Evolutionary conservation across 64 coral and sea anemone species (phyloP), one percentile per base, ranked within the genome.

Genomic region (Montipora sp.): DNA sequence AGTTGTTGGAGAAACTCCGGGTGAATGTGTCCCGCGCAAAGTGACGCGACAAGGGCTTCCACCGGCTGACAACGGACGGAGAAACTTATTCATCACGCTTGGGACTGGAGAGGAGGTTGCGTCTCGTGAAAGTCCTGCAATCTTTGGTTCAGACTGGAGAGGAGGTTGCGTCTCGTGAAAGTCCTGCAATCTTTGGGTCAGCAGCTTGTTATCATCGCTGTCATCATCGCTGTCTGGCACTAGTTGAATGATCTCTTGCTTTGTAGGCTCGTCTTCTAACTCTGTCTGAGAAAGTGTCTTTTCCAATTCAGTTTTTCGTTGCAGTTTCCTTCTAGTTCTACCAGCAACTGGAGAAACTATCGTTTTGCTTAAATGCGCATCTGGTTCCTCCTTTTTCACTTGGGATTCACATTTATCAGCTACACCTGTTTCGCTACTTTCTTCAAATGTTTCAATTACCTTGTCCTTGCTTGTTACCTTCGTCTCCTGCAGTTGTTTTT

Each of bases 281-380:
- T 85, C 47, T 46, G 47, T 63, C 16, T 47, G 60, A 0, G 47
- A 23, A 59, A 16, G 51, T n/a, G 22, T 59, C 16, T 72, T 80
- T 4, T 83, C 79, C 5, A 57, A 58, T 78, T 51, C 59, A 3
- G 76, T 71, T 73, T 91, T 83, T 53, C 61, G 92, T 45, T 83
- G 88, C 2, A 73, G 75, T 71, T 58, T 92, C 89, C 89, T 83
- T 67, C 95, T 98, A 47, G 95, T 98, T 12, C 95, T 83, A 44
- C 95, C 83, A 46, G 95, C 92, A 79, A 98, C 59, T 47, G 95
- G 95, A 8, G 95, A 98, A 44, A 86, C 81, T 47, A 79, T 84
- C 1, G 8, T 59, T 80, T 49, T 78, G 76, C 46, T 73, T 24
- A 59, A 3, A 8, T 27, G 48, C 55, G 2, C 2, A 13, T 10